Evolutionary conservation across 2,113 vertebrate genomes (phyloP).

Genomic region (Bolborhynchus lineola): DNA sequence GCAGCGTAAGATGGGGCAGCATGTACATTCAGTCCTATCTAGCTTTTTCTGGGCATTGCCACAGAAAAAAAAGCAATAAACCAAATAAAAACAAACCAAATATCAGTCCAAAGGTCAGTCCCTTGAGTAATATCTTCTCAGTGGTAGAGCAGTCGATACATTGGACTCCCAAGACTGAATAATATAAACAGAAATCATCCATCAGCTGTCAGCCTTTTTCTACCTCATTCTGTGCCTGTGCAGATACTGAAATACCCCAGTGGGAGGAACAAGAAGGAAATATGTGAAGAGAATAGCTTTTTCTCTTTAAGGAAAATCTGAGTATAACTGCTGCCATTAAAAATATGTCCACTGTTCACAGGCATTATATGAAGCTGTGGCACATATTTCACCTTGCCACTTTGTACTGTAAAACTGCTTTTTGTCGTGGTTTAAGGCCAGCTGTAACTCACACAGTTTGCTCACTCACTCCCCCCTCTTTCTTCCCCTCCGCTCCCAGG

Average conservation of each 20-base stretch:
- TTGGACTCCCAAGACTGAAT: neutral
- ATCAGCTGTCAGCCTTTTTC: neutral
- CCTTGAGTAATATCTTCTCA: neutral
- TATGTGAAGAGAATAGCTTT: neutral
- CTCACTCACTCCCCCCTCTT: no score
- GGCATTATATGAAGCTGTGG: neutral
- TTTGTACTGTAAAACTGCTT: neutral
- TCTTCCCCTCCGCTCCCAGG: no score
- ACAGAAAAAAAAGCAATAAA: neutral
- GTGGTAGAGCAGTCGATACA: neutral
- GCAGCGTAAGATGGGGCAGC: neutral
- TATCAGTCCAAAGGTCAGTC: neutral
- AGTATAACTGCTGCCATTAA: neutral
- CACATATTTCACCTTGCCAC: neutral
- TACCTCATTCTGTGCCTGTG: neutral
- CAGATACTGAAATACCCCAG: neutral
- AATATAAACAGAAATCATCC: neutral
- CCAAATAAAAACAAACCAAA: neutral
- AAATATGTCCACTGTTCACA: neutral
- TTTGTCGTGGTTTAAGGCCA: neutral
- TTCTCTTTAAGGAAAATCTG: neutral
- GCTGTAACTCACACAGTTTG: no score
- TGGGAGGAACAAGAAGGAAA: neutral
- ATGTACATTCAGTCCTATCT: neutral
- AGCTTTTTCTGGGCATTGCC: neutral